Evolutionary conservation across 2,797 vertebrate genomes (phyloP), one percentile per base, ranked within the genome.

Genomic region (Sciurus carolinensis): DNA sequence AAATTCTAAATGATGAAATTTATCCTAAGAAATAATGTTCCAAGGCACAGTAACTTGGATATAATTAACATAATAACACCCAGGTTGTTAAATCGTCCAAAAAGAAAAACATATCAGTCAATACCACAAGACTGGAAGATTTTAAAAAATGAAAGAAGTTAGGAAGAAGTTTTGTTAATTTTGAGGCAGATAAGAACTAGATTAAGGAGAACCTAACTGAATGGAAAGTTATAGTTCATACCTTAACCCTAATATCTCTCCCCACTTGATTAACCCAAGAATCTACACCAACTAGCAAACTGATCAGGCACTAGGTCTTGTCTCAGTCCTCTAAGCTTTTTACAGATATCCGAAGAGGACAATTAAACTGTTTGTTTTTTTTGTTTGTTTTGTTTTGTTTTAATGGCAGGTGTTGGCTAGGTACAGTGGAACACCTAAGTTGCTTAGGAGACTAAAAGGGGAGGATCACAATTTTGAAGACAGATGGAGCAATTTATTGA

Each of bases 1-100:
- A 96, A 69, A 88, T 85, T 92, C 39, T 66, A 22, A 92, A 85
- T 39, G 67, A 94, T 67, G 26, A 92, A 91, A 89, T 79, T 85
- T 94, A 92, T 22, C 54, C 47, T 89, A 92, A 75, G 66, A 94
- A 88, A 77, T 83, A 94, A 94, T 66, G 7, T 72, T 77, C 18
- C 18, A 62, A 62, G 79, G 54, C 33, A 77, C 2, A 83, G 26
- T 87, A 94, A 54, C 54, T 69, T 52, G 39, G n/a, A 75, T 69
- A 75, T 77, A 94, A 91, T 6, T 79, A 71, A 91, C 47, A 72
- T 47, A 69, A 88, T 64, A n/a, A 87, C 14, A 71, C 17, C 3
- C 8, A 75, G 17, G 57, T 57, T 92, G 64, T 84, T 89, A 75
- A 84, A 80, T 5, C 73, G 20, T 6, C 26, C 83, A 66, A 89